These are phyloP conservation scores for Rhinoptilus africanus DNA, from an alignment of 2,113 vertebrate species.

Conservation along the genomic window DNA sequence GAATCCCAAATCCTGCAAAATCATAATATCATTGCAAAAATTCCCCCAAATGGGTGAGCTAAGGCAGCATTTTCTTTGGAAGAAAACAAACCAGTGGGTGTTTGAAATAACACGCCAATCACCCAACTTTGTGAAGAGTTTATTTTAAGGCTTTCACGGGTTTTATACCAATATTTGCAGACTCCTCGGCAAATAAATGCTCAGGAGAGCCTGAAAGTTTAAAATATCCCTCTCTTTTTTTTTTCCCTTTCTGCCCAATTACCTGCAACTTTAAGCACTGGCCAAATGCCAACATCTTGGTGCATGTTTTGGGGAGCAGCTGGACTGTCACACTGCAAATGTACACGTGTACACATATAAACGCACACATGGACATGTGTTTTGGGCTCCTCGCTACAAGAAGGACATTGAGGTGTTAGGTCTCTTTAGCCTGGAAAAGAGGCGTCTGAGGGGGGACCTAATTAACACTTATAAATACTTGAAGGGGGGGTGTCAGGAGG, in stretches of 20 bases:
- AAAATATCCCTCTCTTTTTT: not conserved
- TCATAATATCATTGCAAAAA: not conserved
- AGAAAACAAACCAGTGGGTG: not conserved
- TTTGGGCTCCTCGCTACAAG: no score
- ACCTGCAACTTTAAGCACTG: not conserved
- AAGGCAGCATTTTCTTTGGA: not conserved
- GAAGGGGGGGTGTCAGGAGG: no score
- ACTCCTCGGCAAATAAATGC: not conserved
- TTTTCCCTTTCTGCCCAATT: not conserved
- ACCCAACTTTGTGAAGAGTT: not conserved
- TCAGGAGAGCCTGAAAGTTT: not conserved
- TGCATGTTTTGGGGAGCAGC: not conserved
- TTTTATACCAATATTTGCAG: slow-evolving; percentile 14
- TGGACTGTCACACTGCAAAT: not conserved
- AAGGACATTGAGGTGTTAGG: no score
- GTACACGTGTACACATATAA: accelerated
- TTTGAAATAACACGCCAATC: not conserved
- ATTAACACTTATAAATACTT: no score
- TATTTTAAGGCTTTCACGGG: not conserved
- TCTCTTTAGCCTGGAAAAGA: no score
- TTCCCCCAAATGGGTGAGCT: not conserved
- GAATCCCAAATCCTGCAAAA: not conserved
- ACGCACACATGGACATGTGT: accelerated
- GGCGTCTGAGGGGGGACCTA: no score
- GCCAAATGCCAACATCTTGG: not conserved